phyloP scores from a whole-genome alignment of 2,797 vertebrate genomes.

The Poeciliopsis turneri region DNA sequence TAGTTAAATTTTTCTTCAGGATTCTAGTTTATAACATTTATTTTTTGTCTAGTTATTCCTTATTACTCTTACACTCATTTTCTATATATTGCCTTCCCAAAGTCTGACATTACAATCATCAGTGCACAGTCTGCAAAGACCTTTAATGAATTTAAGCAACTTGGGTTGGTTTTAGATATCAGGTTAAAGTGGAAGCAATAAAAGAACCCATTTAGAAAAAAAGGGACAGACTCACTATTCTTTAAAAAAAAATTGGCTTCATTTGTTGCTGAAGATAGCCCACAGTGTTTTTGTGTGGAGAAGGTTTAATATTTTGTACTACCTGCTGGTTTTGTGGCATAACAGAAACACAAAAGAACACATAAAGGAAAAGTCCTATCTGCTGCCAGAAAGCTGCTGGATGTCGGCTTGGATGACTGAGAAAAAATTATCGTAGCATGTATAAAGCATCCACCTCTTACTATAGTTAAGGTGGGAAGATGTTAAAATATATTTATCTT shows the following conservation, averaged over 20 bases:
- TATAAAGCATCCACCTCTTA: background rate
- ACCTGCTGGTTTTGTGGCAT: background rate
- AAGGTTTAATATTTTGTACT: background rate
- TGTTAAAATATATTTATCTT: too few species aligned
- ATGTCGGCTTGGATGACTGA: background rate
- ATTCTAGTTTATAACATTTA: too few species aligned
- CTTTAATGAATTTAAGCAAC: background rate
- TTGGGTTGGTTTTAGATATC: background rate
- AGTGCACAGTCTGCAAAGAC: background rate
- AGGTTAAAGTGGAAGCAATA: background rate
- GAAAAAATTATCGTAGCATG: background rate
- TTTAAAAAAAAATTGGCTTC: background rate
- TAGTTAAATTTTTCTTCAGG: too few species aligned
- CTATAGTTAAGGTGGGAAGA: background rate
- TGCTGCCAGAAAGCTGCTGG: slow-evolving; percentile 1
- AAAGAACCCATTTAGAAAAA: too few species aligned
- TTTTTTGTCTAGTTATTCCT: too few species aligned
- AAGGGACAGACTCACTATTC: background rate
- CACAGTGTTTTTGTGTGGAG: background rate
- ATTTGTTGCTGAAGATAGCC: slow-evolving; percentile 1
- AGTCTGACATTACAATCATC: background rate
- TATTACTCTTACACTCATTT: too few species aligned
- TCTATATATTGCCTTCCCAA: background rate
- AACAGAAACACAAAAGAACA: background rate
- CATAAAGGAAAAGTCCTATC: background rate